A percentile compares a stretch with the other conserved stretches of the same genome.
These are phyloP conservation scores for Caenorhabditis inopinata DNA, from an alignment of 1,140 invertebrate species.

Conservation along the genomic window DNA sequence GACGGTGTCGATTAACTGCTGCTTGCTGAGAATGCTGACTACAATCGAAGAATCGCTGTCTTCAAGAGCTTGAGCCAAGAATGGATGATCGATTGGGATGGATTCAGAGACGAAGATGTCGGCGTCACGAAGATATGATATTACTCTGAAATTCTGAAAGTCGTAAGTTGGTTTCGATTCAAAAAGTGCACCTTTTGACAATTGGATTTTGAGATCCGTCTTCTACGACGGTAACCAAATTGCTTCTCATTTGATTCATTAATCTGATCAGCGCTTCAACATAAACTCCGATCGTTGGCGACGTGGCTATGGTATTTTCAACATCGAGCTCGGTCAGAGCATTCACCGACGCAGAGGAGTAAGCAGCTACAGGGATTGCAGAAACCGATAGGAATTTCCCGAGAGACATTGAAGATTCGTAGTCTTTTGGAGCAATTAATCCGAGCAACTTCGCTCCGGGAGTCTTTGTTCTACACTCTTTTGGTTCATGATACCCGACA, in stretches of 20 bases:
- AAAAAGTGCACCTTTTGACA: background rate
- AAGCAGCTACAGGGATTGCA: constrained; percentile 56
- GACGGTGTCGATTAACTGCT: constrained; percentile 35
- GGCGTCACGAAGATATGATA: constrained; percentile 41
- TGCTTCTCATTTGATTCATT: constrained; percentile 46
- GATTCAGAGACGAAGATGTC: constrained; percentile 55
- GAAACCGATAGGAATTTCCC: constrained; percentile 55
- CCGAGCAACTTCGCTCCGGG: constrained; percentile 43
- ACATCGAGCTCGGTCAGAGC: constrained; percentile 53
- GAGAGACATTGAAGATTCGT: constrained; percentile 53
- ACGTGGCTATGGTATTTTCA: constrained; percentile 54
- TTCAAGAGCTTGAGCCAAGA: constrained; percentile 44
- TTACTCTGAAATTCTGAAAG: constrained; percentile 36
- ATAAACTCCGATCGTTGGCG: constrained; percentile 55
- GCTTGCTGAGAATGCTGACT: constrained; percentile 53
- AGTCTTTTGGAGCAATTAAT: constrained; percentile 59
- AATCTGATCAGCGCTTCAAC: constrained; percentile 52
- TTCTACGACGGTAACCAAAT: constrained; percentile 57
- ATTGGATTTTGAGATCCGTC: constrained; percentile 39
- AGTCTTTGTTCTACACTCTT: constrained; percentile 51
- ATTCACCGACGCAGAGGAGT: constrained; percentile 54
- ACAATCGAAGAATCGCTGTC: constrained; percentile 54
- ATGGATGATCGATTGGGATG: constrained; percentile 51
- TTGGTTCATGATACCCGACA: constrained; percentile 61
- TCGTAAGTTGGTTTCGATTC: background rate